Percentiles rank a stretch among this genome's conserved stretches.
Conservation (phyloP, 2,113 vertebrate species). For the Ochotona princeps region DNA sequence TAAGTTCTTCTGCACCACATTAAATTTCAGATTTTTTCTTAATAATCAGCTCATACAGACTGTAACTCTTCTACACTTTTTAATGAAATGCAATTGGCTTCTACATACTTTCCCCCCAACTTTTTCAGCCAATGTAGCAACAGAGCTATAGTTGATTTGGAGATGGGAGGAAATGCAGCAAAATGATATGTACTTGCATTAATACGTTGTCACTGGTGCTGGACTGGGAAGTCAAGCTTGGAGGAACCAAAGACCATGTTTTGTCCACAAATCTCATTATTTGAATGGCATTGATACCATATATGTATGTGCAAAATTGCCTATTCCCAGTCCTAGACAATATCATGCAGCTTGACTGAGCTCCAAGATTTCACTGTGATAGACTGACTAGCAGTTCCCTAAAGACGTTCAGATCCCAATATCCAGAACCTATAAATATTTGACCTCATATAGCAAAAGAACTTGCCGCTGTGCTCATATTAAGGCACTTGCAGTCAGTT, state of each 20-base stretch:
- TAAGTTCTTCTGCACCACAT: slow-evolving; percentile 17
- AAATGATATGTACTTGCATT: background rate
- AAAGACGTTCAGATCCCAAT: background rate
- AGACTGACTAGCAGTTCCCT: background rate
- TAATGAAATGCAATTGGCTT: background rate
- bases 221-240: background rate
- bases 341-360: background rate
- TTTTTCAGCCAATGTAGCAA: background rate
- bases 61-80: background rate
- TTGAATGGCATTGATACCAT: background rate
- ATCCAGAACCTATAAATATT: background rate
- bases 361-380: background rate
- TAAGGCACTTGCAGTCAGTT: background rate
- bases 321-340: background rate
- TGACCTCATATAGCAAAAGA: background rate
- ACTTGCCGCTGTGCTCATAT: background rate
- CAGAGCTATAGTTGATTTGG: background rate
- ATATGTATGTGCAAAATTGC: background rate
- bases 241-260: background rate
- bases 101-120: background rate
- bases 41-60: background rate
- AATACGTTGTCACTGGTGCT: background rate
- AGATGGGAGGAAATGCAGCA: background rate
- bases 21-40: slow-evolving; percentile 17
- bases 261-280: background rate